Evolutionary conservation across 2,888 invertebrate genomes (phyloP).

Genomic region (Cantharis nigra): DNA sequence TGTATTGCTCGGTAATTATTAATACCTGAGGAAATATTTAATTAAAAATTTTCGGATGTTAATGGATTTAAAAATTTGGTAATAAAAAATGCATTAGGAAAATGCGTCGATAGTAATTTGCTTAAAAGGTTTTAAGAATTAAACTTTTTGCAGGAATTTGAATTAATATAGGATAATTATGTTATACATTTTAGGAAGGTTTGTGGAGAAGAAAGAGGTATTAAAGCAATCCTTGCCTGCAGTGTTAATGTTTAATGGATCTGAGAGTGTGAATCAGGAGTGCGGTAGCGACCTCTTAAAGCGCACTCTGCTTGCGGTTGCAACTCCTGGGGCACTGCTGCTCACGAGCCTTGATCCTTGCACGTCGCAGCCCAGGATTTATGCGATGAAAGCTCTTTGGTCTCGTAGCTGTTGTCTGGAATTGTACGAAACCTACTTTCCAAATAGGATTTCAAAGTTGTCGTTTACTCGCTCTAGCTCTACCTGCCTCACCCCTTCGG

Average conservation of each 20-base stretch:
- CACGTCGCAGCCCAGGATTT: slow-evolving; percentile 32
- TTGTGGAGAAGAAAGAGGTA: slow-evolving; percentile 31
- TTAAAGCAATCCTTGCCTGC: slow-evolving; percentile 50
- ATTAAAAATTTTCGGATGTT: not conserved
- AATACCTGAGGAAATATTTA: not conserved
- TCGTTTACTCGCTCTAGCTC: slow-evolving; percentile 13
- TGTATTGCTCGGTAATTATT: too few relatives aligned
- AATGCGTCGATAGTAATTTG: not conserved
- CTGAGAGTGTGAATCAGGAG: slow-evolving; percentile 52
- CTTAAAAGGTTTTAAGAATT: not conserved
- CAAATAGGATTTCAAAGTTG: slow-evolving; percentile 27
- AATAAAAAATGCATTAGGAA: not conserved
- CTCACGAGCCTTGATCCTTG: slow-evolving; percentile 31
- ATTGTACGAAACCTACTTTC: slow-evolving; percentile 18
- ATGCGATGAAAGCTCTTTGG: slow-evolving; percentile 31
- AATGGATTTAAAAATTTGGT: not conserved
- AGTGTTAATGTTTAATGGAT: slow-evolving; percentile 56
- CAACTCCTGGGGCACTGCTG: slow-evolving; percentile 32
- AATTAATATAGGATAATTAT: slow-evolving; percentile 27
- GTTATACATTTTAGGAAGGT: slow-evolving; percentile 29
- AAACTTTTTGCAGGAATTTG: slow-evolving; percentile 14
- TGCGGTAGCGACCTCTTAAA: slow-evolving; percentile 48
- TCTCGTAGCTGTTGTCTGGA: slow-evolving; percentile 28
- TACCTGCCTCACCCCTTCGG: slow-evolving; percentile 7
- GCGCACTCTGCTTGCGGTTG: slow-evolving; percentile 52